Evolutionary conservation across 2,888 invertebrate genomes (phyloP).

Genomic region (Tetramorium bicarinatum): DNA sequence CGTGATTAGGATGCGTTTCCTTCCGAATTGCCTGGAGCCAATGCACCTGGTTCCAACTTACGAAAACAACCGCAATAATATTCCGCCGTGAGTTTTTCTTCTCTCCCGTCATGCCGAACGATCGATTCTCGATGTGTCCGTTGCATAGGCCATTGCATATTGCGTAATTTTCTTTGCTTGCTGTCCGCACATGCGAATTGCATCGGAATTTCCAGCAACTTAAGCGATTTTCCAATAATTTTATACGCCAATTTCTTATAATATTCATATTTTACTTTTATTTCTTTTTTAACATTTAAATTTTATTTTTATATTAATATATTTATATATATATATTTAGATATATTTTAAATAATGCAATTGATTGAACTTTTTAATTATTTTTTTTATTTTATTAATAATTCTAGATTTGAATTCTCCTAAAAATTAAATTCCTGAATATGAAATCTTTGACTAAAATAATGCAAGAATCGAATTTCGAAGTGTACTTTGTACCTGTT

Average conservation of each 20-base stretch:
- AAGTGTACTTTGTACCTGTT: neutral
- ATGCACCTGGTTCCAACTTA: conserved; percentile 51
- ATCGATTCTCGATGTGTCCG: conserved; percentile 52
- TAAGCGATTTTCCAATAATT: conserved; percentile 17
- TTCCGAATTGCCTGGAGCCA: conserved; percentile 46
- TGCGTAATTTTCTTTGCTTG: conserved; percentile 28
- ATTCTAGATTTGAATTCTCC: neutral
- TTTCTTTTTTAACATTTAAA: too few species aligned
- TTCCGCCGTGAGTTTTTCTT: conserved; percentile 22
- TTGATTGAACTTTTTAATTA: neutral
- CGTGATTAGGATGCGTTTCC: conserved; percentile 76
- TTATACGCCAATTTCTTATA: neutral
- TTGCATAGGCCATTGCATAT: conserved; percentile 21
- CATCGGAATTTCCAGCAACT: conserved; percentile 35
- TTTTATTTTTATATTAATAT: too few species aligned
- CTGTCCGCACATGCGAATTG: neutral
- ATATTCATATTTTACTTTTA: too few species aligned
- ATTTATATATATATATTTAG: neutral
- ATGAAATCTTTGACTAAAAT: neutral
- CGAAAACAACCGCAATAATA: conserved; percentile 64
- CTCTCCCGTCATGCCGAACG: neutral
- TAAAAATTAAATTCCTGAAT: neutral
- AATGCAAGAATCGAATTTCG: neutral
- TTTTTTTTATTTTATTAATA: neutral
- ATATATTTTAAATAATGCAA: neutral